Conservation (phyloP, 2,113 vertebrate species). For the Aptenodytes patagonicus region DNA sequence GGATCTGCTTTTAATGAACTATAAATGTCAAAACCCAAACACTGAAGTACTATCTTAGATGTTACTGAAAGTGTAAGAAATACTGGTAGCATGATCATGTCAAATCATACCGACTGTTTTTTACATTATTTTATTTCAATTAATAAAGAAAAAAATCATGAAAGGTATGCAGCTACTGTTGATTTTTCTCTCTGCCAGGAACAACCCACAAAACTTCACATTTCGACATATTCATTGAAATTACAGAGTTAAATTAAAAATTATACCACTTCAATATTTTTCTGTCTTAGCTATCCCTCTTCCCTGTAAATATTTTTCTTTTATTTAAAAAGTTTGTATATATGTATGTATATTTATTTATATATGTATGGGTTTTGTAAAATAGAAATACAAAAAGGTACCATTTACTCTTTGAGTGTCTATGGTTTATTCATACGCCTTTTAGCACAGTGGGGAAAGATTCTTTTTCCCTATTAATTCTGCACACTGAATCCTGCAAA, state of each 20-base stretch:
- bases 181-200: background rate
- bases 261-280: background rate
- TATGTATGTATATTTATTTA: background rate
- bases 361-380: background rate
- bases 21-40: background rate
- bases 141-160: background rate
- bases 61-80: background rate
- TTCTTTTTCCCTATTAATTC: background rate
- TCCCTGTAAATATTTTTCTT: background rate
- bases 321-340: background rate
- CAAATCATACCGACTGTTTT: fast-evolving
- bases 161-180: background rate
- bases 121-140: background rate
- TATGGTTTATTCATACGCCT: background rate
- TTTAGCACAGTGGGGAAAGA: background rate
- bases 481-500: background rate
- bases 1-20: background rate
- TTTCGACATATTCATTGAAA: background rate
- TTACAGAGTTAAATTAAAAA: background rate
- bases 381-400: background rate
- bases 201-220: background rate
- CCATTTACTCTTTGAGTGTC: background rate
- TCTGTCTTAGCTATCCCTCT: background rate
- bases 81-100: background rate
- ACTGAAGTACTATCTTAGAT: background rate